Evolutionary conservation across 2,888 invertebrate species (phyloP).

Genomic region (Nomada hirtipes): DNA sequence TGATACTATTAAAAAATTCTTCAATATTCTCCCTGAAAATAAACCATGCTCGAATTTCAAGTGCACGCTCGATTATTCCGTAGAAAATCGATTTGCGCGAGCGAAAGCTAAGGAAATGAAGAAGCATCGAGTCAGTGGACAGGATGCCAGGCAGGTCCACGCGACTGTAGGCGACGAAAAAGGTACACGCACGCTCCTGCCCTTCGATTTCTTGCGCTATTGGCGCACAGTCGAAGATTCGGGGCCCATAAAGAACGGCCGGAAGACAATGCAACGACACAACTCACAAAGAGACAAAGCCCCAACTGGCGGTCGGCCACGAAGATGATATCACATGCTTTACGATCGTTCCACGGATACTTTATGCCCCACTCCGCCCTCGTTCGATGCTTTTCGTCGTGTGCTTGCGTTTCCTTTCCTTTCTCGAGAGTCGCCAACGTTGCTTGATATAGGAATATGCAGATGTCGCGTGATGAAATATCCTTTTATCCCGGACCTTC

Average conservation of each 20-base stretch:
- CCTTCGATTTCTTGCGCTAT: conserved; percentile 71
- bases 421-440: conserved; percentile 58
- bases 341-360: conserved; percentile 78
- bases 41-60: too few species aligned
- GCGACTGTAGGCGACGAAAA: conserved; percentile 26
- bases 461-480: conserved; percentile 77
- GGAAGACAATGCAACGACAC: conserved; percentile 78
- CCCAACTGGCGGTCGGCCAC: conserved; percentile 71
- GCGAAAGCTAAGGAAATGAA: conserved; percentile 1
- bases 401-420: conserved; percentile 68
- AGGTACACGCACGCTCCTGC: conserved; percentile 32
- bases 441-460: conserved; percentile 73
- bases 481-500: conserved; percentile 49
- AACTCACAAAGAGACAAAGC: conserved; percentile 78
- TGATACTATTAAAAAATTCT: neutral
- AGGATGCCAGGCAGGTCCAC: neutral
- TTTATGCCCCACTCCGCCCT: conserved; percentile 75
- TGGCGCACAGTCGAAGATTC: conserved; percentile 66
- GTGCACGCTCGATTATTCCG: too few species aligned
- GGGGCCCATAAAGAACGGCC: conserved; percentile 73
- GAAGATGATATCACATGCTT: conserved; percentile 81
- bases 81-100: conserved; percentile 1
- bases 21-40: neutral
- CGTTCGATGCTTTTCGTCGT: conserved; percentile 64
- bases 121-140: neutral